Percentiles rank a stretch among this genome's conserved stretches.
These are phyloP conservation scores for Ectemnius cavifrons DNA, from an alignment of 2,888 invertebrate species.

Conservation along the genomic window DNA sequence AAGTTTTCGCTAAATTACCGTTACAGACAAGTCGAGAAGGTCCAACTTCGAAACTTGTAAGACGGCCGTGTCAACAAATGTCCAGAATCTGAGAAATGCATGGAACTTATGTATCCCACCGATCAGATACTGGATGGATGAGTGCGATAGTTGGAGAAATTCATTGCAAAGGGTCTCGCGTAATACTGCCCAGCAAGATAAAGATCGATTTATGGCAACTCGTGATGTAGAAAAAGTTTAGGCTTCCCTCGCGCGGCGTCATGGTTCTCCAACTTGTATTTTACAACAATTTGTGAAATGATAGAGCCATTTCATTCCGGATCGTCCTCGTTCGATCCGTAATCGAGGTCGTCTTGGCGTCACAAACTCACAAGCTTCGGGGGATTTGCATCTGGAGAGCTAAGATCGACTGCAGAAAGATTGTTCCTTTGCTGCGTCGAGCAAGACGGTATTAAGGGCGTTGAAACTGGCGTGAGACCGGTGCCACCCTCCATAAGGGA, in stretches of 20 bases:
- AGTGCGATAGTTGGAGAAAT: conserved; percentile 15
- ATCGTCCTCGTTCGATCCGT: conserved; percentile 65
- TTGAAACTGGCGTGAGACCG: conserved; percentile 91
- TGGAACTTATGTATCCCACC: conserved; percentile 5
- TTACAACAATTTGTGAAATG: conserved; percentile 28
- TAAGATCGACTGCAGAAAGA: conserved; percentile 81
- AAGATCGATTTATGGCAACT: conserved; percentile 64
- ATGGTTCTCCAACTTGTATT: conserved; percentile 35
- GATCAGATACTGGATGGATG: conserved; percentile 17
- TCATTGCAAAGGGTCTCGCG: conserved; percentile 33
- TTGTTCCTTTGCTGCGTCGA: conserved; percentile 88
- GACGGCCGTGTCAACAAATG: conserved; percentile 11
- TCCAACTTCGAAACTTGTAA: not conserved
- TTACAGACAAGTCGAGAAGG: no score
- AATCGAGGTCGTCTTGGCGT: conserved; percentile 76
- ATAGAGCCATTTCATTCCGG: conserved; percentile 57
- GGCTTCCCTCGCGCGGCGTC: conserved; percentile 50
- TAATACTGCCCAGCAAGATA: conserved; percentile 43
- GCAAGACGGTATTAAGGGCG: conserved; percentile 85
- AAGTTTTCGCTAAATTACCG: conserved; percentile 7
- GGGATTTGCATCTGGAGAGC: conserved; percentile 87
- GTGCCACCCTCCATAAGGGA: conserved; percentile 96
- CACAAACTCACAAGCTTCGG: conserved; percentile 92
- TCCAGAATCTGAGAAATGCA: conserved; percentile 22
- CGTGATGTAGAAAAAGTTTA: conserved; percentile 56